These are phyloP conservation scores for Ichneumon xanthorius DNA, from an alignment of 2,888 invertebrate species.

Conservation along the genomic window DNA sequence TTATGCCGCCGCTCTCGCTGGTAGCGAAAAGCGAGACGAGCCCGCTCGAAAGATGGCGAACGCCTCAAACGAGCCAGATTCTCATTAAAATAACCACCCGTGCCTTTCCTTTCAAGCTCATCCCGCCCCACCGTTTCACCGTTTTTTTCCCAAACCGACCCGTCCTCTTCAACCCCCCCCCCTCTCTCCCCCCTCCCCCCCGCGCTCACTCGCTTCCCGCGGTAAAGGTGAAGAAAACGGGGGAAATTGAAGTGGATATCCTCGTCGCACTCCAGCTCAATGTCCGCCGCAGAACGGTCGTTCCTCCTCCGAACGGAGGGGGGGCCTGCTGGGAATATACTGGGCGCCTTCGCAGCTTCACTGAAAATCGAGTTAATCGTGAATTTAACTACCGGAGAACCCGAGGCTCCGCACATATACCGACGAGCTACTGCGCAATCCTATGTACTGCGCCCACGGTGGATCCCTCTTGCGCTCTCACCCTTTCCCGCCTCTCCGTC, in stretches of 20 bases:
- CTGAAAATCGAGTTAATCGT: conserved; percentile 60
- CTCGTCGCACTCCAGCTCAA: conserved; percentile 34
- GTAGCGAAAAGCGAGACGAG: conserved; percentile 56
- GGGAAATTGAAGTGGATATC: conserved; percentile 54
- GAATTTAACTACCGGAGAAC: conserved; percentile 63
- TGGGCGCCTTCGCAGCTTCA: conserved; percentile 41
- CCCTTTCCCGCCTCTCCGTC: background rate
- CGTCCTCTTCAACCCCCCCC: background rate
- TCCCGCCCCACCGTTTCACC: background rate
- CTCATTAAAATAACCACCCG: conserved; percentile 83
- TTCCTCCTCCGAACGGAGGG: background rate
- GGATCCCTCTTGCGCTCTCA: background rate
- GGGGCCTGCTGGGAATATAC: background rate
- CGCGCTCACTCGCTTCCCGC: background rate
- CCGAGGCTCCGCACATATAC: conserved; percentile 25
- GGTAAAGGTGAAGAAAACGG: conserved; percentile 47
- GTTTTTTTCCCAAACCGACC: too few species aligned
- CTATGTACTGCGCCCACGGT: background rate
- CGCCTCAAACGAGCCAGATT: conserved; percentile 82
- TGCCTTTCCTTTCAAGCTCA: conserved; percentile 57
- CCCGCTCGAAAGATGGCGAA: conserved; percentile 69
- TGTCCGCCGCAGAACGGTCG: conserved; percentile 16
- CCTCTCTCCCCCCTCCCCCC: background rate
- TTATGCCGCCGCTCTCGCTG: conserved; percentile 24
- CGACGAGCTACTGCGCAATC: background rate